A percentile compares a stretch with the other conserved stretches of the same genome.
These are phyloP conservation scores for Yasuhikotakia modesta DNA, from an alignment of 2,797 vertebrate genomes.

Conservation along the genomic window DNA sequence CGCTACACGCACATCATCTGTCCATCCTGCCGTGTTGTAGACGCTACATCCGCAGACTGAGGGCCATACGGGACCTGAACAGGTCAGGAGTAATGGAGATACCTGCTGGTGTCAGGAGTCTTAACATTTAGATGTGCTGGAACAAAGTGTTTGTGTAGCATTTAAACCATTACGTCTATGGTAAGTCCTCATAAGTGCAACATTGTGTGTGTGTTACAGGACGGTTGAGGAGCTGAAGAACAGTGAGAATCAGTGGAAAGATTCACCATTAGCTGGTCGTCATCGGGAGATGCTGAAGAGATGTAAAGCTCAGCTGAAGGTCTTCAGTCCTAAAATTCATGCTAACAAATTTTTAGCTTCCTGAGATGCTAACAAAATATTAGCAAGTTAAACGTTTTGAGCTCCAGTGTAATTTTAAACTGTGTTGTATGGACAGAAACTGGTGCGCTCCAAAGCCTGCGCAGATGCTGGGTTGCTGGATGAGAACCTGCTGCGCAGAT, in stretches of 20 bases:
- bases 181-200: too few species aligned
- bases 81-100: constrained; percentile 73
- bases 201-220: constrained; percentile 69
- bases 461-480: constrained; percentile 96
- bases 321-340: constrained; percentile 57
- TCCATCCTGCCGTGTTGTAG: constrained; percentile 95
- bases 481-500: constrained; percentile 94
- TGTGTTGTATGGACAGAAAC: constrained; percentile 81
- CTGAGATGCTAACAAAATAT: not conserved
- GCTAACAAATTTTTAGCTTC: not conserved
- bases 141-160: too few species aligned
- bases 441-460: constrained; percentile 97
- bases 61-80: constrained; percentile 96
- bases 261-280: constrained; percentile 90
- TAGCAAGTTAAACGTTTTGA: not conserved
- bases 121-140: constrained; percentile 30
- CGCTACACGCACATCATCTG: constrained; percentile 94
- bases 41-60: constrained; percentile 93
- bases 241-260: constrained; percentile 98
- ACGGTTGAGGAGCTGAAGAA: constrained; percentile 98
- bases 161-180: too few species aligned
- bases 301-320: constrained; percentile 98
- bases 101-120: constrained; percentile 47
- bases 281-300: constrained; percentile 98
- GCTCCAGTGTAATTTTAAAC: not conserved